Conservation (phyloP, 2,113 vertebrate species). For the Columbina picui region DNA sequence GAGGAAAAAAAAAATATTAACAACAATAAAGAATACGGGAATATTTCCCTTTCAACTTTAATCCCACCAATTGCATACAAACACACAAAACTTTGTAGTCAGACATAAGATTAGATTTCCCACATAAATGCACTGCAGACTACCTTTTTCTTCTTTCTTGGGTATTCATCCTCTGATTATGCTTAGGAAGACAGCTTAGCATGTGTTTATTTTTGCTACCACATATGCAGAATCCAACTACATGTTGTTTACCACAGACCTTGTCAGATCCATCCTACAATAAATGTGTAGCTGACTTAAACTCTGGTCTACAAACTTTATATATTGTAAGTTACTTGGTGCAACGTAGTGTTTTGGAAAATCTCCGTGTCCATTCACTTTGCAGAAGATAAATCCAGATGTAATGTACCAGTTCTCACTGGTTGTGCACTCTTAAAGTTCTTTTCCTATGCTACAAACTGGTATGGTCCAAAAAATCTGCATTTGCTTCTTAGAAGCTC, state of each 20-base stretch:
- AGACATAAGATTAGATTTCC: constrained; percentile 7
- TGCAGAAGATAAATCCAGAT: not conserved
- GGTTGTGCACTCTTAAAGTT: not conserved
- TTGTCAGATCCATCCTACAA: not conserved
- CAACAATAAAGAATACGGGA: not conserved
- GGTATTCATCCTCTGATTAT: constrained; percentile 3
- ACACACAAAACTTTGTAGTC: not conserved
- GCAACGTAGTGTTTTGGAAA: not conserved
- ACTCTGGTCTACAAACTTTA: not conserved
- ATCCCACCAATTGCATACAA: not conserved
- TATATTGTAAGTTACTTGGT: not conserved
- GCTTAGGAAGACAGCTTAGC: not conserved
- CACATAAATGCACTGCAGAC: not conserved
- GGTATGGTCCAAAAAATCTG: not conserved
- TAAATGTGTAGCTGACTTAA: not conserved
- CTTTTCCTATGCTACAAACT: not conserved
- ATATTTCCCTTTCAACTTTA: constrained; percentile 21
- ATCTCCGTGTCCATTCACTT: not conserved
- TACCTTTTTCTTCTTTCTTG: not conserved
- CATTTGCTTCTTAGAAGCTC: not conserved
- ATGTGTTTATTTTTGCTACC: constrained; percentile 8
- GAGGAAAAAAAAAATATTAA: not conserved
- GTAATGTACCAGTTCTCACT: not conserved
- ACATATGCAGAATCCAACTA: not conserved
- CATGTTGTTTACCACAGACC: not conserved